phyloP scores from a whole-genome alignment of 2,888 invertebrate genomes.

The Lapara coniferarum region DNA sequence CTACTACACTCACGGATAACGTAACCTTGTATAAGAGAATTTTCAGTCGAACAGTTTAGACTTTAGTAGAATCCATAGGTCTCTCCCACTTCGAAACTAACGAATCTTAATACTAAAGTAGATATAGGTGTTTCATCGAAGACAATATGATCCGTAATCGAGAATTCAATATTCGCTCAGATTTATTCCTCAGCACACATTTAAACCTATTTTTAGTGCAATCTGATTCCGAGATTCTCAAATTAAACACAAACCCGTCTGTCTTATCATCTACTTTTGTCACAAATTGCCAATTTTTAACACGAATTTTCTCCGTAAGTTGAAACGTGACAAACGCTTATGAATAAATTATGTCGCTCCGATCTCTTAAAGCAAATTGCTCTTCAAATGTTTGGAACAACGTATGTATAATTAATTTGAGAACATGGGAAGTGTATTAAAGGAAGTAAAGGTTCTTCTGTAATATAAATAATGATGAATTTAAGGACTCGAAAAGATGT shows the following conservation, averaged over 20 bases:
- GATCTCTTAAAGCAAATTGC: constrained; percentile 27
- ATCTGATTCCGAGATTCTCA: neutral
- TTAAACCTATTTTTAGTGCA: neutral
- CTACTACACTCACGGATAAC: too few relatives aligned
- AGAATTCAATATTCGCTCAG: too few relatives aligned
- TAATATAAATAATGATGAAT: neutral
- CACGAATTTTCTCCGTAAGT: constrained; percentile 46
- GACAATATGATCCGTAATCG: too few relatives aligned
- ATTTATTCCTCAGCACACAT: neutral
- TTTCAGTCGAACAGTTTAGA: too few relatives aligned
- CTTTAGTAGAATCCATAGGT: too few relatives aligned
- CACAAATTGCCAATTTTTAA: constrained; percentile 45
- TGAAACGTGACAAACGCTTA: constrained; percentile 50
- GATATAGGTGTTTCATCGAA: too few relatives aligned
- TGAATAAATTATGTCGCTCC: constrained; percentile 48
- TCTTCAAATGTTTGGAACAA: constrained; percentile 16
- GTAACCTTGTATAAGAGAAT: too few relatives aligned
- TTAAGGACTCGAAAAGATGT: too few relatives aligned
- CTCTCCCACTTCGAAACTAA: too few relatives aligned
- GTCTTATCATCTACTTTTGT: constrained; percentile 29
- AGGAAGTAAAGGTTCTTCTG: neutral
- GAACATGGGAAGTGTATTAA: constrained; percentile 15
- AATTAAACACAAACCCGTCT: neutral
- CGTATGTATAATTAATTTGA: constrained; percentile 22
- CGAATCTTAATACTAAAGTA: too few relatives aligned